phyloP scores from a whole-genome alignment of 2,113 vertebrate genomes.

The Apeltes quadracus region DNA sequence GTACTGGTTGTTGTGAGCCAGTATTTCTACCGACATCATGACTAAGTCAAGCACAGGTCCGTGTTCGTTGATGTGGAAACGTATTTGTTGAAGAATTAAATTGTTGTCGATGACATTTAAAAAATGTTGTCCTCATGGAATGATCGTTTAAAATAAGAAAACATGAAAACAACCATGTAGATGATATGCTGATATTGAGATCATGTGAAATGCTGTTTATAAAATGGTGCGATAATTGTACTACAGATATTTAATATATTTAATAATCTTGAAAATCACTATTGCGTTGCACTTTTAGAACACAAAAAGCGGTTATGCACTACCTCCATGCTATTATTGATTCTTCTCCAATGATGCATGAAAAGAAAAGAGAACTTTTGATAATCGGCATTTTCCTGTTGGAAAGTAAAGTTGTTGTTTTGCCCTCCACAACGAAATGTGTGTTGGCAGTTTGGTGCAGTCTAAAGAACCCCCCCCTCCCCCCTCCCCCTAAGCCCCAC shows the following conservation, averaged over 20 bases:
- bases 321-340: neutral
- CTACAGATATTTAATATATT: neutral
- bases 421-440: constrained; percentile 27
- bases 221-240: neutral
- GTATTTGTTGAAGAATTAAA: neutral
- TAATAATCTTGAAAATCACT: neutral
- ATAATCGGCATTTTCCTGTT: constrained; percentile 15
- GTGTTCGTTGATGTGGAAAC: neutral
- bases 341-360: neutral
- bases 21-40: neutral
- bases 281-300: neutral
- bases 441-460: constrained; percentile 20
- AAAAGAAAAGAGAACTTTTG: neutral
- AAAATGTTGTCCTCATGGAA: neutral
- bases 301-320: neutral
- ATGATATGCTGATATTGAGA: neutral
- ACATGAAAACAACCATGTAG: neutral
- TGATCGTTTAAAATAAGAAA: neutral
- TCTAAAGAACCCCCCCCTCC: constrained; percentile 11
- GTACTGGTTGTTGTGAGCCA: neutral
- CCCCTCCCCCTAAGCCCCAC: rapidly evolving
- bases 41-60: neutral
- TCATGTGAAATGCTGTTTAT: neutral
- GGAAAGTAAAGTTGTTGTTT: constrained; percentile 45
- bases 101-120: neutral